These are phyloP conservation scores for Bucorvus abyssinicus DNA, from an alignment of 2,797 vertebrate genomes.

Conservation along the genomic window DNA sequence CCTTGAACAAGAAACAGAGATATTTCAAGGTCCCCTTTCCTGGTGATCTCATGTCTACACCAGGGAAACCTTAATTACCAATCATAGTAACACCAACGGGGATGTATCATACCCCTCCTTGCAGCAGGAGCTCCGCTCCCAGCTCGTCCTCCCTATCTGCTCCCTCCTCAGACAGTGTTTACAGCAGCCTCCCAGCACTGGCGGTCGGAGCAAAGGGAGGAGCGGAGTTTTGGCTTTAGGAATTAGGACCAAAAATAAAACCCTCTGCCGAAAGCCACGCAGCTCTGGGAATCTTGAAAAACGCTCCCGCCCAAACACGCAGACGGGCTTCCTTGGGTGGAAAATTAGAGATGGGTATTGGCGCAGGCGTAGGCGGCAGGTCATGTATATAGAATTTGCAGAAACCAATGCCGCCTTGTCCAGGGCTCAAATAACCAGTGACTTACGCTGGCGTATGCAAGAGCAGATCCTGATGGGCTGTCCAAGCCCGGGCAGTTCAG, in stretches of 20 bases:
- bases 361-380: not conserved
- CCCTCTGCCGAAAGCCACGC: constrained; percentile 26
- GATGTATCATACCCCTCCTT: not conserved
- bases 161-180: constrained; percentile 7
- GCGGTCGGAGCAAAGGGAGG: constrained; percentile 28
- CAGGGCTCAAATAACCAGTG: not conserved
- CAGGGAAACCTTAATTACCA: constrained; percentile 42
- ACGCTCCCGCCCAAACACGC: constrained; percentile 22
- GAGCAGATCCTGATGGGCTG: not conserved
- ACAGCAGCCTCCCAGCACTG: not conserved
- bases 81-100: not conserved
- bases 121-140: not conserved
- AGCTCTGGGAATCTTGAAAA: constrained; percentile 36
- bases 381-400: not conserved
- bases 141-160: not conserved
- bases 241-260: constrained; percentile 62
- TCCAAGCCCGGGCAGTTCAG: not conserved
- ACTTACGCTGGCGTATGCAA: not conserved
- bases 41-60: constrained; percentile 39
- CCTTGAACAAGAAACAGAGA: not conserved
- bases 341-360: constrained; percentile 43
- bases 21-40: constrained; percentile 24
- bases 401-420: not conserved
- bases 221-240: constrained; percentile 48
- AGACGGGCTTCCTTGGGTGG: constrained; percentile 4